phyloP scores from a whole-genome alignment of 2,113 vertebrate genomes.

The Odocoileus virginianus region DNA sequence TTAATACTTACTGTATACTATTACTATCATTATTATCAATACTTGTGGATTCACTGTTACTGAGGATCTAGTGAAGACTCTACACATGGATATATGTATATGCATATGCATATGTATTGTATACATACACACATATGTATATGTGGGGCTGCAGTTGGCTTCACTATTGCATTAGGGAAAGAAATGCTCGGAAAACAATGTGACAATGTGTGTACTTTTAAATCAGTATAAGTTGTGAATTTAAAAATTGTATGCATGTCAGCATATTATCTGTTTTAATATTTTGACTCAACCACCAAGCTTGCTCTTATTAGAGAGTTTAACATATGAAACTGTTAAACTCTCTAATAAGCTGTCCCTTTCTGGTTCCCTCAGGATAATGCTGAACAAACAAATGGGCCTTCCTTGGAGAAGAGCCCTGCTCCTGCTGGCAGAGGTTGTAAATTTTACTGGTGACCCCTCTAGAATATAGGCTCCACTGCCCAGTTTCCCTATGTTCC shows the following conservation, averaged over 20 bases:
- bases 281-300: not conserved
- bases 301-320: not conserved
- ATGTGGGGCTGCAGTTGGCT: not conserved
- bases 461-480: not conserved
- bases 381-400: constrained; percentile 42
- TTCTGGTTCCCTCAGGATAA: constrained; percentile 33
- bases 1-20: not conserved
- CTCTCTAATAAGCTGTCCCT: not conserved
- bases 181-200: not conserved
- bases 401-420: not conserved
- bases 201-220: not conserved
- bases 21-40: not conserved
- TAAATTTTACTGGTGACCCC: not conserved
- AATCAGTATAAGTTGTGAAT: not conserved
- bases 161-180: not conserved
- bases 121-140: not conserved
- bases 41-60: not conserved
- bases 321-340: not conserved
- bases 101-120: not conserved
- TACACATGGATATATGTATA: not conserved
- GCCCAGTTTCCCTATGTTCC: not conserved
- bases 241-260: not conserved
- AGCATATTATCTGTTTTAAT: not conserved
- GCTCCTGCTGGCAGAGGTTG: not conserved
- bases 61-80: not conserved